Conservation (phyloP, 2,888 invertebrate genomes). For the Drosophila mayaguana region DNA sequence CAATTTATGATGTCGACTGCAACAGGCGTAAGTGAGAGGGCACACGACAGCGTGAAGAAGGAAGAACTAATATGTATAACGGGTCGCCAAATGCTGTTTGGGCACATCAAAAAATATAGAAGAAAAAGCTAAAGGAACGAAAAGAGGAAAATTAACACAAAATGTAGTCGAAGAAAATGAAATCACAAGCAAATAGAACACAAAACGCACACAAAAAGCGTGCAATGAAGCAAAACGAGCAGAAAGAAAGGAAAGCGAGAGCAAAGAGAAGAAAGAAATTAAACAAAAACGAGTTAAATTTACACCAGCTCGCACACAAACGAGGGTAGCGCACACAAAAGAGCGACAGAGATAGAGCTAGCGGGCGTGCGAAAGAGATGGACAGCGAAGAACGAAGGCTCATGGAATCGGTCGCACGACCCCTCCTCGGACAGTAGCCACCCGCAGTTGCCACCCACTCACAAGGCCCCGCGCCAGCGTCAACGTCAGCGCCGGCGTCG, state of each 20-base stretch:
- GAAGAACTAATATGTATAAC: conserved; percentile 56
- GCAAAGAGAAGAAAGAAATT: conserved; percentile 30
- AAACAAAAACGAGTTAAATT: conserved; percentile 67
- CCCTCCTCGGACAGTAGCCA: conserved; percentile 32
- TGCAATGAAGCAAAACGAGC: conserved; percentile 54
- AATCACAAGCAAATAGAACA: conserved; percentile 72
- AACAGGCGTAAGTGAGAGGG: conserved; percentile 8
- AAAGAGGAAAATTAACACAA: conserved; percentile 7
- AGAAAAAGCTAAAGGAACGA: conserved; percentile 4
- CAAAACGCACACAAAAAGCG: conserved; percentile 40
- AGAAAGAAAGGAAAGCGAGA: conserved; percentile 22
- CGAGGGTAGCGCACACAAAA: conserved; percentile 1
- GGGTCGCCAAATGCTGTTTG: conserved; percentile 46
- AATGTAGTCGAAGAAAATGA: conserved; percentile 42
- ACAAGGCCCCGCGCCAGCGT: conserved; percentile 43
- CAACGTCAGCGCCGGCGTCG: conserved; percentile 17
- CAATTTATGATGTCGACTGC: conserved; percentile 46
- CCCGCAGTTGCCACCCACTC: conserved; percentile 31
- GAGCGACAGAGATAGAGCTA: conserved; percentile 2
- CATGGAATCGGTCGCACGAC: conserved; percentile 59
- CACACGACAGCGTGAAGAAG: conserved; percentile 6
- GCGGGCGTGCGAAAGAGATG: not conserved
- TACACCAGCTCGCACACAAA: conserved; percentile 43
- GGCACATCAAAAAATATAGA: conserved; percentile 28
- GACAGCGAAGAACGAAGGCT: conserved; percentile 12